These are phyloP conservation scores for Sarcophaga bullata DNA, from an alignment of 1,140 invertebrate genomes.

Conservation along the genomic window DNA sequence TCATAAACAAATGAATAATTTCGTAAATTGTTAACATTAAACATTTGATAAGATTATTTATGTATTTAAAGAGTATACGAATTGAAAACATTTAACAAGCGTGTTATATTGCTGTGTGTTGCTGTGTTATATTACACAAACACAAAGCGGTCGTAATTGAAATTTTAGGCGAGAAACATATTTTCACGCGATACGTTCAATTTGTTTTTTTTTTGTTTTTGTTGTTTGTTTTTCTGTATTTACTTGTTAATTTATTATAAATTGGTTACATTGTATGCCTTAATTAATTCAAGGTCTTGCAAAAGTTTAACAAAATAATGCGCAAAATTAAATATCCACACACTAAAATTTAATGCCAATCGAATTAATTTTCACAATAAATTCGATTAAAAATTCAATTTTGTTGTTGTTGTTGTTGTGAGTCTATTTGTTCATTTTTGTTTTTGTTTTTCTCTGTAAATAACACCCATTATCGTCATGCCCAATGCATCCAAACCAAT, in stretches of 20 bases:
- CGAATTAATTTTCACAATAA: slow-evolving; percentile 18
- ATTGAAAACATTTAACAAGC: too few relatives aligned
- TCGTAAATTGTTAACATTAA: too few relatives aligned
- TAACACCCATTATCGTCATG: neutral
- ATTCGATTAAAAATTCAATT: neutral
- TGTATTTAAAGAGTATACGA: too few relatives aligned
- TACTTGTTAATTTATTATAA: too few relatives aligned
- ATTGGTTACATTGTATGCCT: neutral
- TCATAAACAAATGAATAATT: too few relatives aligned
- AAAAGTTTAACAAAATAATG: neutral
- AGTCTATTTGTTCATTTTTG: too few relatives aligned
- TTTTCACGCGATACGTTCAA: too few relatives aligned
- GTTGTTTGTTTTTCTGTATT: neutral
- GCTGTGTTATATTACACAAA: too few relatives aligned
- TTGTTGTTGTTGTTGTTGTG: neutral
- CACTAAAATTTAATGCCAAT: neutral
- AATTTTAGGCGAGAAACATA: too few relatives aligned
- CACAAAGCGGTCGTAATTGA: too few relatives aligned
- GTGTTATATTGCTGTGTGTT: too few relatives aligned
- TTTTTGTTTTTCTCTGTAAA: neutral
- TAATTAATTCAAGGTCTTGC: slow-evolving; percentile 20
- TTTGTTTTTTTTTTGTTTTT: neutral
- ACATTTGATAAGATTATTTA: too few relatives aligned
- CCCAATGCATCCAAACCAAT: neutral
- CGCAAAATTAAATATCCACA: neutral